These are phyloP conservation scores for Brachionichthys hirsutus DNA, from an alignment of 2,113 vertebrate genomes.

Conservation along the genomic window DNA sequence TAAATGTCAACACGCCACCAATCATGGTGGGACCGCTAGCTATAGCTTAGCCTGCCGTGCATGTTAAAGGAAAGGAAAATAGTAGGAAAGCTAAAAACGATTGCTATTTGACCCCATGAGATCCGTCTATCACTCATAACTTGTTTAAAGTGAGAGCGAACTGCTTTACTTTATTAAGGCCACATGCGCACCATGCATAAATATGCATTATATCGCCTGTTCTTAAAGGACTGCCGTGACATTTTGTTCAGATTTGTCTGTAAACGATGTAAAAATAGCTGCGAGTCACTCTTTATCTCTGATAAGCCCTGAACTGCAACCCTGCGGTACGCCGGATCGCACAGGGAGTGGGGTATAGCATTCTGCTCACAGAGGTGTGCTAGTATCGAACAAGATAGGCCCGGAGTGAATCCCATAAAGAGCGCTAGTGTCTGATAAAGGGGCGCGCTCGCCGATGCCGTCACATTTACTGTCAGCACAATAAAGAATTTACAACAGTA, in stretches of 20 bases:
- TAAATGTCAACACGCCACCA: conserved; percentile 34
- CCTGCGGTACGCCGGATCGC: conserved; percentile 20
- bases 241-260: neutral
- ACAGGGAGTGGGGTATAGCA: conserved; percentile 23
- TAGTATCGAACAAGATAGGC: conserved; percentile 15
- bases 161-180: too few species aligned
- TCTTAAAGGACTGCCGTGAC: neutral
- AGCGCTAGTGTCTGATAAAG: conserved; percentile 36
- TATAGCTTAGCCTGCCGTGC: conserved; percentile 29
- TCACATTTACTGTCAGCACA: neutral
- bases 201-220: neutral
- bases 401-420: conserved; percentile 34
- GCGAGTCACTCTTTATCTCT: conserved; percentile 1
- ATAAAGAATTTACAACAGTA: too few species aligned
- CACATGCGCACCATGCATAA: too few species aligned
- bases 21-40: conserved; percentile 3
- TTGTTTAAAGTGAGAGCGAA: too few species aligned
- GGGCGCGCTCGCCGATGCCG: conserved; percentile 34
- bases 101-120: too few species aligned
- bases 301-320: conserved; percentile 8
- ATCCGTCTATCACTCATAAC: too few species aligned
- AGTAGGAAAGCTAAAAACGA: too few species aligned
- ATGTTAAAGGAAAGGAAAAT: neutral
- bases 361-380: conserved; percentile 28
- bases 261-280: neutral